Evolutionary conservation across 2,797 vertebrate species (phyloP).

Genomic region (Mormyrus hasselquistii): DNA sequence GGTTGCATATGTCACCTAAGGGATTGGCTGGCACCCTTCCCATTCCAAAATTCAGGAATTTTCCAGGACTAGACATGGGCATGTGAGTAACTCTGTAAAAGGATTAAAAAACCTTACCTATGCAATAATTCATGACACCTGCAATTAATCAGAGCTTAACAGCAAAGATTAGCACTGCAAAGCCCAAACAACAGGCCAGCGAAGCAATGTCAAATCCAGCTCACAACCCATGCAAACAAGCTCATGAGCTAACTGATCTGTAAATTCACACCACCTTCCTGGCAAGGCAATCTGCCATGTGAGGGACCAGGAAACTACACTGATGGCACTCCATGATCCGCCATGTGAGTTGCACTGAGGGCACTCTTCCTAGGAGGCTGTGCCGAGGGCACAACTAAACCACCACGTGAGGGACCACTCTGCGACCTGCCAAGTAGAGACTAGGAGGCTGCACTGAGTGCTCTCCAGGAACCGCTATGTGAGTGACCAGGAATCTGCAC

Average conservation of each 20-base stretch:
- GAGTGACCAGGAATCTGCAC: no score
- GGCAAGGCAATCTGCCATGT: background rate
- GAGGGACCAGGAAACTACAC: background rate
- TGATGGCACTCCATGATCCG: no score
- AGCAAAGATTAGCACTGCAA: background rate
- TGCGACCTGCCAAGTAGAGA: no score
- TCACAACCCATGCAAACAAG: background rate
- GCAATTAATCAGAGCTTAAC: background rate
- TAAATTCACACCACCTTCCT: background rate
- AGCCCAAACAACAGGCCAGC: background rate
- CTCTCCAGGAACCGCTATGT: no score
- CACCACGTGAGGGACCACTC: no score
- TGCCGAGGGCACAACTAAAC: no score
- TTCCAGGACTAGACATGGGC: background rate
- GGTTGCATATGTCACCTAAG: background rate
- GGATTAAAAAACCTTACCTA: background rate
- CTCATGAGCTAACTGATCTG: background rate
- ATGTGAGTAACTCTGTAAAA: background rate
- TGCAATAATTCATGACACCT: background rate
- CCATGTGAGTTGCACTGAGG: no score
- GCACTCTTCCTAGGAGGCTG: no score
- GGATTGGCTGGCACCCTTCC: background rate
- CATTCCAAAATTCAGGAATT: background rate
- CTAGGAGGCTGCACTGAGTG: no score
- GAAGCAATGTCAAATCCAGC: background rate